A percentile compares a stretch with the other conserved stretches of the same genome.
Evolutionary conservation across 2,888 invertebrate species (phyloP).

Genomic region (Brachyptera risi): DNA sequence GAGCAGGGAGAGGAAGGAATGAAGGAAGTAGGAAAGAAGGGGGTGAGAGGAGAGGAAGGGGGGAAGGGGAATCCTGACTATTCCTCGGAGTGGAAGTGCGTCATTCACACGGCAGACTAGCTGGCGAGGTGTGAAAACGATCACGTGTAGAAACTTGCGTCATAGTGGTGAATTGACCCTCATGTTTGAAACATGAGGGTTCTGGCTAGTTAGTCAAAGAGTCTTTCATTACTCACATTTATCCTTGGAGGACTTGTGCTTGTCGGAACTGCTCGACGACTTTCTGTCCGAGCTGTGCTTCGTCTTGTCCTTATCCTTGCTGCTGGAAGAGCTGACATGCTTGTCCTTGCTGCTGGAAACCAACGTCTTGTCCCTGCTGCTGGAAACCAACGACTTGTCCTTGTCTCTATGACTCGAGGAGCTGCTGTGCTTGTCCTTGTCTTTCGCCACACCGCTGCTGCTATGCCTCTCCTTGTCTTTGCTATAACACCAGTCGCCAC

Average conservation of each 20-base stretch:
- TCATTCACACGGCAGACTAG: no score
- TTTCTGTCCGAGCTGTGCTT: slow-evolving; percentile 40
- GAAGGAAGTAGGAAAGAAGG: no score
- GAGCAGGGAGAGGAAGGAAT: no score
- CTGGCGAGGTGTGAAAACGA: no score
- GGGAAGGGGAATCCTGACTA: no score
- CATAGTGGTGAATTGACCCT: no score
- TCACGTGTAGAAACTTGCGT: no score
- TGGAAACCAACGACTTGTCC: slow-evolving; percentile 19
- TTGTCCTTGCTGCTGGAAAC: slow-evolving; percentile 46
- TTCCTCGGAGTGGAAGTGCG: no score
- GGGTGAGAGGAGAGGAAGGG: no score
- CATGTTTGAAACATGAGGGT: no score
- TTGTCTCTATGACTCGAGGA: neutral
- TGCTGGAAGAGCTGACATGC: slow-evolving; percentile 41
- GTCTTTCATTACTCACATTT: slow-evolving; percentile 17
- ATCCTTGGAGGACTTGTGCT: slow-evolving; percentile 16
- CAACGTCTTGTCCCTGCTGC: slow-evolving; percentile 38
- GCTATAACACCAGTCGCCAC: no score
- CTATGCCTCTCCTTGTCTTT: slow-evolving; percentile 43
- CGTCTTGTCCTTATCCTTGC: slow-evolving; percentile 44
- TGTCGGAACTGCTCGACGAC: slow-evolving; percentile 18
- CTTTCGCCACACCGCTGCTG: slow-evolving; percentile 20
- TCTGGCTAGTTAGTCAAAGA: neutral
- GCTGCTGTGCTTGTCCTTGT: slow-evolving; percentile 36